phyloP scores from a whole-genome alignment of 2,888 invertebrate species.

The Rhodophaea formosa region DNA sequence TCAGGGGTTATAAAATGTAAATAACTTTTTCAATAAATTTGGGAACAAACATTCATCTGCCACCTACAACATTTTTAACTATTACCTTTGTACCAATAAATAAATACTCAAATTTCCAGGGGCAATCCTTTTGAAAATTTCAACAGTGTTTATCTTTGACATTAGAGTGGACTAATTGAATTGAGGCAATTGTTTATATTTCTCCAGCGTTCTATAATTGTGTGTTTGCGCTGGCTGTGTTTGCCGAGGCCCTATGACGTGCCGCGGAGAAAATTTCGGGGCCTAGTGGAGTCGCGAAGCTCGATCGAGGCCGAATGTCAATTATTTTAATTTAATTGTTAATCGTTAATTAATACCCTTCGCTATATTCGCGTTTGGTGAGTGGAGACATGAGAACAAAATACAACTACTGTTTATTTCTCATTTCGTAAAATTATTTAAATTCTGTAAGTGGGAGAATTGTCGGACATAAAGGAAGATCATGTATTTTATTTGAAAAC shows the following conservation, averaged over 20 bases:
- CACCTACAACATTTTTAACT: no score
- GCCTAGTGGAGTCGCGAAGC: constrained; percentile 49
- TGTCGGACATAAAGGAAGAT: no score
- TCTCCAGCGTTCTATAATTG: constrained; percentile 8
- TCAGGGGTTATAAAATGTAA: no score
- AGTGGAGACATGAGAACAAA: background rate
- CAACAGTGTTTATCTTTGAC: constrained; percentile 3
- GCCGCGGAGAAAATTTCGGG: constrained; percentile 56
- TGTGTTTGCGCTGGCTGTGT: constrained; percentile 33
- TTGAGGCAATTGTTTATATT: constrained; percentile 9
- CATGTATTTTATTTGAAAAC: no score
- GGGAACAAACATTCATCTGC: no score
- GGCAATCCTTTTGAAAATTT: background rate
- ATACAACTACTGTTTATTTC: background rate
- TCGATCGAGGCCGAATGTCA: constrained; percentile 34
- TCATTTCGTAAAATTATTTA: no score
- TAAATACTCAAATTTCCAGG: background rate
- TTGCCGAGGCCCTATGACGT: constrained; percentile 56
- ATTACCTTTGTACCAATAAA: background rate
- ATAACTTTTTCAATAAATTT: no score
- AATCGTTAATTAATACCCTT: constrained; percentile 49
- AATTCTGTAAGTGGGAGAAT: no score
- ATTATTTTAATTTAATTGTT: constrained; percentile 43
- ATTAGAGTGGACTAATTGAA: constrained; percentile 12
- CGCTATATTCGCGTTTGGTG: constrained; percentile 32